Conservation (phyloP, 1,140 invertebrate genomes). For the Liolophura sinensis region DNA sequence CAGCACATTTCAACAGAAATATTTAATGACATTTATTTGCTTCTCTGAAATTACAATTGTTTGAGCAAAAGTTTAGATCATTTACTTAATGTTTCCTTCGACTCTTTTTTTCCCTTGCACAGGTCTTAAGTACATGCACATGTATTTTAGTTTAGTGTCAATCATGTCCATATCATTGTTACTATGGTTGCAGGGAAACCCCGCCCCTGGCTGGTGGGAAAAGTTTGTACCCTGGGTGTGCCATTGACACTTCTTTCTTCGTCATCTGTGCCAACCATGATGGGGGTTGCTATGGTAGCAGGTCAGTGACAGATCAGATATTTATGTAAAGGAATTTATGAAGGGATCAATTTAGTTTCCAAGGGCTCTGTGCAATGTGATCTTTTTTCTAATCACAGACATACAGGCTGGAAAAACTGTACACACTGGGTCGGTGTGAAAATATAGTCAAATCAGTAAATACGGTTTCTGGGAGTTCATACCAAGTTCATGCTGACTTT, state of each 20-base stretch:
- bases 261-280: conserved; percentile 59
- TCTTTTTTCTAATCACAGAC: no score
- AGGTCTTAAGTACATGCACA: neutral
- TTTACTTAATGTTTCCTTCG: no score
- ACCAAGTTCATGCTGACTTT: no score
- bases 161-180: neutral
- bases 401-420: no score
- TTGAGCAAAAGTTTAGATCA: no score
- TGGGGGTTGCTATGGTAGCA: conserved; percentile 57
- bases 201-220: conserved; percentile 59
- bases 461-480: no score
- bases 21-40: no score
- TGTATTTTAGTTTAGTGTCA: neutral
- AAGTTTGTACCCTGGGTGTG: conserved; percentile 57
- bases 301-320: conserved; percentile 29
- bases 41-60: no score
- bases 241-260: conserved; percentile 58
- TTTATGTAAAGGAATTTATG: no score
- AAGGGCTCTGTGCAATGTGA: neutral
- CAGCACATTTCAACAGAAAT: no score
- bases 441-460: no score
- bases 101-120: neutral
- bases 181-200: conserved; percentile 37
- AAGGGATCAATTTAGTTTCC: neutral
- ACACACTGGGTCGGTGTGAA: no score